Conservation (phyloP, 1,140 invertebrate genomes). For the Notospermus geniculatus region DNA sequence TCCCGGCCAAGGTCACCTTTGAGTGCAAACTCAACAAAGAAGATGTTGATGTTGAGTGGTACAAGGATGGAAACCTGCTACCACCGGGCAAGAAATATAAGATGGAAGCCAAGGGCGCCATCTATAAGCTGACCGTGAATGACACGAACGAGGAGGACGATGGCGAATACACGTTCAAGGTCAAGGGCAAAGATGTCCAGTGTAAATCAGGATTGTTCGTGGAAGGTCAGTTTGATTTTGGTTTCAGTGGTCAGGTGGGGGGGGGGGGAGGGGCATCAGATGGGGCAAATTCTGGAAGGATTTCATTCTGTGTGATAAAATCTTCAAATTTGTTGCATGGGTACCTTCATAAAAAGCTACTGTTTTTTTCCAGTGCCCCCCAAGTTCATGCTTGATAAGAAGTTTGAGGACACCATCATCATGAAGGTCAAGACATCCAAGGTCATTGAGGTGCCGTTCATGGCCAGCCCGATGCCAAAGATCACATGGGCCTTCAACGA, state of each 20-base stretch:
- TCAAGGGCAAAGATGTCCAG: conserved; percentile 17
- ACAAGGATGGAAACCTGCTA: conserved; percentile 68
- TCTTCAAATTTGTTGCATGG: no score
- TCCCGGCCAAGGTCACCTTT: conserved; percentile 30
- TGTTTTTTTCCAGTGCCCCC: conserved; percentile 41
- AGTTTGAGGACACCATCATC: conserved; percentile 43
- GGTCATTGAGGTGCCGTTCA: conserved; percentile 52
- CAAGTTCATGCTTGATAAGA: conserved; percentile 44
- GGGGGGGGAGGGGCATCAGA: no score
- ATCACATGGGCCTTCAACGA: conserved; percentile 50
- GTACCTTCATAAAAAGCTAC: no score
- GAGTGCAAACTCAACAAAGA: conserved; percentile 67
- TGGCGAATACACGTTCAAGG: conserved; percentile 45
- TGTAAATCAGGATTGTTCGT: not conserved
- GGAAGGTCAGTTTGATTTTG: conserved; percentile 1
- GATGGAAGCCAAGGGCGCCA: conserved; percentile 39
- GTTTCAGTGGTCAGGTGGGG: no score
- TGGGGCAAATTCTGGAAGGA: no score
- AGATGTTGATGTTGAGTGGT: conserved; percentile 79
- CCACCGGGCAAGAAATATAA: conserved; percentile 35
- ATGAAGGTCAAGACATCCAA: conserved; percentile 49
- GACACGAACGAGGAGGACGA: conserved; percentile 46
- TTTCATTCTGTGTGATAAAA: no score
- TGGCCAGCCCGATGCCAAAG: conserved; percentile 46
- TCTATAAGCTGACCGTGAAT: conserved; percentile 40